Percentiles rank a stretch among this genome's conserved stretches.
Conservation (phyloP, 2,113 vertebrate species). For the Rana temporaria region DNA sequence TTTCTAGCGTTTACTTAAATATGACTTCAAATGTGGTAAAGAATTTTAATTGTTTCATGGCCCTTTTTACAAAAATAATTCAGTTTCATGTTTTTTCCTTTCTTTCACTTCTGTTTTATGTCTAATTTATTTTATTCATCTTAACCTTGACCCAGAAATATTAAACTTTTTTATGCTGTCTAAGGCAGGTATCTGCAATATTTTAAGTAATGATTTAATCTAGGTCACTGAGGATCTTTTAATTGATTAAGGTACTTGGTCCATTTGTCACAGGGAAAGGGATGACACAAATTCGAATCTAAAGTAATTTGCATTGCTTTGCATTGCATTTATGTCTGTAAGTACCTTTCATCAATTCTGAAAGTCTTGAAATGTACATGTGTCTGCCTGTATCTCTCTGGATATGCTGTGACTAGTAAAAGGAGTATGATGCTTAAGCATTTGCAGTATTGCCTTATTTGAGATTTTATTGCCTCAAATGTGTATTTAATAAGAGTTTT, state of each 20-base stretch:
- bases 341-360: constrained; percentile 21
- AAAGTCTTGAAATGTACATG: constrained; percentile 6
- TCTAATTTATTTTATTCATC: not conserved
- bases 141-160: constrained; percentile 35
- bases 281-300: constrained; percentile 46
- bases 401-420: too few relatives aligned
- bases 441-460: too few relatives aligned
- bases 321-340: constrained; percentile 41
- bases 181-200: constrained; percentile 5
- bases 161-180: constrained; percentile 27
- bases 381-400: not conserved
- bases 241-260: constrained; percentile 40
- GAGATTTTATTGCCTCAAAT: too few relatives aligned
- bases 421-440: too few relatives aligned
- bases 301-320: constrained; percentile 52
- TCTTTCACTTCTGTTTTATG: not conserved
- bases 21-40: too few relatives aligned
- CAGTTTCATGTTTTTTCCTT: not conserved
- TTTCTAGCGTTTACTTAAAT: too few relatives aligned
- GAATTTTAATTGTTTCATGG: too few relatives aligned
- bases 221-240: constrained; percentile 28
- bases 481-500: too few relatives aligned
- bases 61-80: not conserved
- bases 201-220: constrained; percentile 37
- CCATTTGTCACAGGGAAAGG: constrained; percentile 40